Evolutionary conservation across 1,140 invertebrate species (phyloP).

Genomic region (Copidosoma floridanum): DNA sequence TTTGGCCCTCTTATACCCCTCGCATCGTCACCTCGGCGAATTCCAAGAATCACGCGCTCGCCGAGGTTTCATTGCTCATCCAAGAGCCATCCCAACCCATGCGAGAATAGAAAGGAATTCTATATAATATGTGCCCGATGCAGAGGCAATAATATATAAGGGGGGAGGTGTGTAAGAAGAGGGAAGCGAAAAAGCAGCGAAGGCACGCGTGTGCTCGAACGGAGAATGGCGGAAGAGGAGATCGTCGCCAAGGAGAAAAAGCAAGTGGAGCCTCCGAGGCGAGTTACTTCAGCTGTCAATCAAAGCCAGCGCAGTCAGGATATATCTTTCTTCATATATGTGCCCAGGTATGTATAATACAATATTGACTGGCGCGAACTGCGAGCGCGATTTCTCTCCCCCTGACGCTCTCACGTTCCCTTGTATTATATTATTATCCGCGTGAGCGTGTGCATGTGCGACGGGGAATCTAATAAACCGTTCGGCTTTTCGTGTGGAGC

Average conservation of each 20-base stretch:
- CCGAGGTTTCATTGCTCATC: constrained; percentile 20
- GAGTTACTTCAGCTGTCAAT: constrained; percentile 38
- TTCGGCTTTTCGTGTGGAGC: too few species aligned
- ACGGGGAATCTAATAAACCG: constrained; percentile 3
- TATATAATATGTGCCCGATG: too few species aligned
- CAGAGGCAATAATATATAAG: too few species aligned
- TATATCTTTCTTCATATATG: constrained; percentile 9
- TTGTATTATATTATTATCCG: too few species aligned
- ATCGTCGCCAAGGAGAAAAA: neutral
- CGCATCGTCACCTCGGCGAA: neutral
- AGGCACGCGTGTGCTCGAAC: neutral
- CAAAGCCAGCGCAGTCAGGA: constrained; percentile 16
- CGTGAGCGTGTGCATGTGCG: too few species aligned
- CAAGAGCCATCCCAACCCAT: neutral
- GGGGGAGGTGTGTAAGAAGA: neutral
- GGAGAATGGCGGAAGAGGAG: neutral
- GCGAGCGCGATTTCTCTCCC: neutral
- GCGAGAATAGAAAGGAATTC: neutral
- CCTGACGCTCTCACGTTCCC: neutral
- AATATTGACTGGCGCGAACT: constrained; percentile 22
- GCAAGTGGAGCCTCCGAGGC: constrained; percentile 5
- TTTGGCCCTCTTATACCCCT: too few species aligned
- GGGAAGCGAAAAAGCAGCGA: neutral
- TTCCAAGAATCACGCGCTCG: constrained; percentile 14
- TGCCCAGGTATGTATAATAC: too few species aligned